These are phyloP conservation scores for Drosophila fungiperda DNA, from an alignment of 2,888 invertebrate species.

Conservation along the genomic window DNA sequence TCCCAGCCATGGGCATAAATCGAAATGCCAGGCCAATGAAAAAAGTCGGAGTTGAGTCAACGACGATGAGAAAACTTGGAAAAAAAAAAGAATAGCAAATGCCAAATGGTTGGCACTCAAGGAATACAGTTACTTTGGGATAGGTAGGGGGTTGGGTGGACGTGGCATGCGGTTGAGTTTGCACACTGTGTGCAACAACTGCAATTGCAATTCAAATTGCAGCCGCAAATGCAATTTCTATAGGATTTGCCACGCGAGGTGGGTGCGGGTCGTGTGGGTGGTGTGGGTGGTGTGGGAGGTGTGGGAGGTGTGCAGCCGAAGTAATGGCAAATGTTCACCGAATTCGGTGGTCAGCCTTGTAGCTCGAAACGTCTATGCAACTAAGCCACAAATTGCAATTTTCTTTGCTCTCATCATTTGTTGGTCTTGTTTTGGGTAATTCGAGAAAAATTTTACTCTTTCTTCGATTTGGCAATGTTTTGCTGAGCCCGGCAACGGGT, in stretches of 20 bases:
- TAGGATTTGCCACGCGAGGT: constrained; percentile 57
- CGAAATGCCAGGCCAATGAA: constrained; percentile 53
- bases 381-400: constrained; percentile 54
- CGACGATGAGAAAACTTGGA: constrained; percentile 54
- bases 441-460: constrained; percentile 53
- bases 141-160: too few relatives aligned
- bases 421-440: constrained; percentile 61
- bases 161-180: not conserved
- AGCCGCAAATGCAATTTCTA: constrained; percentile 78
- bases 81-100: constrained; percentile 48
- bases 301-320: constrained; percentile 8
- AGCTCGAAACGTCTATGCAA: constrained; percentile 27
- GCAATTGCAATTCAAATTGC: constrained; percentile 78
- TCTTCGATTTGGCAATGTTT: constrained; percentile 53
- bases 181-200: constrained; percentile 48
- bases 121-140: not conserved
- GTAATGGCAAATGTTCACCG: constrained; percentile 45
- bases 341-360: constrained; percentile 35
- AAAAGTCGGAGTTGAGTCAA: constrained; percentile 47
- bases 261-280: not conserved
- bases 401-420: constrained; percentile 47
- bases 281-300: not conserved
- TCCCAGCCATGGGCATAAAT: constrained; percentile 52
- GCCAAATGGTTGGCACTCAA: constrained; percentile 35
- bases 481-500: constrained; percentile 17